Percentiles rank a stretch among this genome's conserved stretches.
phyloP scores from a whole-genome alignment of 1,140 invertebrate genomes.

The Parasteatoda tepidariorum region DNA sequence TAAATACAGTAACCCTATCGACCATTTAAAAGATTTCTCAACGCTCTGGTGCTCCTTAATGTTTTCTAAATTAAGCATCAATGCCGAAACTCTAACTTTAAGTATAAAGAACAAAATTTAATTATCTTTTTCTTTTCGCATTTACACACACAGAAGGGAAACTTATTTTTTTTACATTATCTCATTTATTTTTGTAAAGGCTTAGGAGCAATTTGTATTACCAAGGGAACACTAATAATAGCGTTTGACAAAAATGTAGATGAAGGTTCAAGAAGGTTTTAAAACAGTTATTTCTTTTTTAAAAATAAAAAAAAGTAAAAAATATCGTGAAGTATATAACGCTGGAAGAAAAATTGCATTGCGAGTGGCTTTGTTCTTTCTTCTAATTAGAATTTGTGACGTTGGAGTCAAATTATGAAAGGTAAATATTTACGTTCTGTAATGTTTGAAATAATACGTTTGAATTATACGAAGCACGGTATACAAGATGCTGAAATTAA shows the following conservation, averaged over 20 bases:
- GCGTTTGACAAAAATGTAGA: neutral
- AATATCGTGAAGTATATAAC: no score
- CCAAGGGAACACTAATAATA: constrained; percentile 27
- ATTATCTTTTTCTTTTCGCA: constrained; percentile 22
- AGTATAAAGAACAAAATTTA: constrained; percentile 40
- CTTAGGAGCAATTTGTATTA: constrained; percentile 33
- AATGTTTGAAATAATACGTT: no score
- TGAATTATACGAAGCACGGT: no score
- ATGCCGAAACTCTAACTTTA: constrained; percentile 35
- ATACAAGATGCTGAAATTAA: no score
- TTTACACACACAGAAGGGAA: constrained; percentile 30
- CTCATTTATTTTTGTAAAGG: neutral
- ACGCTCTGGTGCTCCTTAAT: constrained; percentile 47
- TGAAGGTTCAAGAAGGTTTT: no score
- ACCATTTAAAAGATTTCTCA: constrained; percentile 53
- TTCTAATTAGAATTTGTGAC: no score
- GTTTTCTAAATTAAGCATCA: constrained; percentile 46
- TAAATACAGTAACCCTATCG: neutral
- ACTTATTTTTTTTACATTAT: neutral
- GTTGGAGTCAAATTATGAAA: no score
- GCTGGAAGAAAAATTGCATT: no score
- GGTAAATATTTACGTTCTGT: no score
- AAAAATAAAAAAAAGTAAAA: no score
- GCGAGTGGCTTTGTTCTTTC: no score
- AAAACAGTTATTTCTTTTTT: no score